Base-by-base conservation (phyloP, 2,797 vertebrate genomes). In the Pantherophis alleghaniensis region DNA sequence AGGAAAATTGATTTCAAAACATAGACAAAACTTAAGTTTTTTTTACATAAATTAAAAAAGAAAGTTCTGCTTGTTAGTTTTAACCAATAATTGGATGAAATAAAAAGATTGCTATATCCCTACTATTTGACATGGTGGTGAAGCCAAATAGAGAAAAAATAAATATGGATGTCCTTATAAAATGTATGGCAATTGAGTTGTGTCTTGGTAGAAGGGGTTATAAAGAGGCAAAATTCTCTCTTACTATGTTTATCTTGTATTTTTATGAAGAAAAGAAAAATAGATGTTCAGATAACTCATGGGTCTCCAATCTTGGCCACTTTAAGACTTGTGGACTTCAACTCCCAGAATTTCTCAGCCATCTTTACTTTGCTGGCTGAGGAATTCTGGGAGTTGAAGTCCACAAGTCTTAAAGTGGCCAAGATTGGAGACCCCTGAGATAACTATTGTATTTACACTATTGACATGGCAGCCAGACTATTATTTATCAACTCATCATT, bases 401-500 rank as follows among this genome's bases (percentile, higher is more conserved):
- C 47, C 47, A 51, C 47, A 51, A 51, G 47, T 51, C 47, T 51
- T 51, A 51, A 51, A 7, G 5, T 47, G 42, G 5, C 42, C 42
- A 47, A 47, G 42, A 47, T 47, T 47, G 42, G 42, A 47, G 42
- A 47, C 6, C 47, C 47, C 47, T 7, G 6, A 51, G 47, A 51
- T 51, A 51, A 51, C 96, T 97, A 96, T 91, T 96, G 94, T 95
- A 96, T 97, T 97, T 97, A 97, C 97, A 97, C 96, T 97, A 97
- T 94, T 93, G 97, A 97, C 95, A 97, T 97, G 97, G 97, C 98
- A 98, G 97, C 94, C 94, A 95, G 94, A 93, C 97, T 97, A 97
- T 98, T 97, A 98, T 96, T 97, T 97, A 97, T 97, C 96, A 98
- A 96, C 96, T 97, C 87, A 69, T 95, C 97, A 98, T 98, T 97